A percentile compares a stretch with the other conserved stretches of the same genome.
phyloP scores from a whole-genome alignment of 1,140 invertebrate species.

The Muscidifurax raptorellus region DNA sequence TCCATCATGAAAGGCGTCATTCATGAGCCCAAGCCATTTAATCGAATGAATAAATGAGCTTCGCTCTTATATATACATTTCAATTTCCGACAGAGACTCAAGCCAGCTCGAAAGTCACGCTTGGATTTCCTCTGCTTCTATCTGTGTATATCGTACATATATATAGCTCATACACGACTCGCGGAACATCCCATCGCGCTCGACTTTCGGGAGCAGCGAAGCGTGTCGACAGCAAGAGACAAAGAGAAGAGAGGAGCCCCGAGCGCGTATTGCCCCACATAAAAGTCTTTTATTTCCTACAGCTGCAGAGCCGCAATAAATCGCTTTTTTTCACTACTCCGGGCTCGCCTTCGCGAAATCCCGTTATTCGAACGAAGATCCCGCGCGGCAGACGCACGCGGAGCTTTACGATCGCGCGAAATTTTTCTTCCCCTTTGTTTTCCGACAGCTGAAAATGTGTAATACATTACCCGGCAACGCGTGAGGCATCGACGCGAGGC shows the following conservation, averaged over 20 bases:
- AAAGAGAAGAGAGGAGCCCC: not conserved
- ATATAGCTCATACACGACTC: not conserved
- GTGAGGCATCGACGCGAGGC: conserved; percentile 39
- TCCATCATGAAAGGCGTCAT: no score
- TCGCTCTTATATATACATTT: not conserved
- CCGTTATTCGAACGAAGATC: not conserved
- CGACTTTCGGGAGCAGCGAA: conserved; percentile 12
- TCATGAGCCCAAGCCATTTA: no score
- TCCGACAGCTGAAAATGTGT: conserved; percentile 54
- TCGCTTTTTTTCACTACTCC: not conserved
- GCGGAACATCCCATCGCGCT: not conserved
- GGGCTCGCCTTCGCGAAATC: not conserved
- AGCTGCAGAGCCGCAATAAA: conserved; percentile 12
- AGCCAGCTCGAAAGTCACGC: not conserved
- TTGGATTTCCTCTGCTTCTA: not conserved
- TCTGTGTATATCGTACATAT: not conserved
- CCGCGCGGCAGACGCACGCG: no score
- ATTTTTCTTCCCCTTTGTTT: not conserved
- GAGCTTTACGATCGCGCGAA: not conserved
- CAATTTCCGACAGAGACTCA: not conserved
- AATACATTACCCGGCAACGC: conserved; percentile 52
- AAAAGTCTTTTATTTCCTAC: conserved; percentile 24
- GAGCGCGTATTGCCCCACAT: conserved; percentile 27
- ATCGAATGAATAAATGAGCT: no score
- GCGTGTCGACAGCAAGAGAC: not conserved